Percentiles rank a stretch among this genome's conserved stretches.
Conservation (phyloP, 2,797 vertebrate species). For the Passerculus sandwichensis region DNA sequence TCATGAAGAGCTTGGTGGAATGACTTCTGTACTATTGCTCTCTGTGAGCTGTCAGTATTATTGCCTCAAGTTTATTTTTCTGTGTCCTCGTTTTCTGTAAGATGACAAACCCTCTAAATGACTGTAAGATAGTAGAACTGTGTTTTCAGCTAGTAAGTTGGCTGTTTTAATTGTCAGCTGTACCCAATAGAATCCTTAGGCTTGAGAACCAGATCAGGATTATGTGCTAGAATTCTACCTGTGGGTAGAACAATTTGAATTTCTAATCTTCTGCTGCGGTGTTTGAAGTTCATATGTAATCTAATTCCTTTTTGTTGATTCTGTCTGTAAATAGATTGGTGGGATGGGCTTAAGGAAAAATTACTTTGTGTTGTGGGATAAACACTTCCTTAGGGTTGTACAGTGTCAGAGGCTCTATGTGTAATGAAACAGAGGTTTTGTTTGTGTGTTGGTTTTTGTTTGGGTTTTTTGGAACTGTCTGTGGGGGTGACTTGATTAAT, state of each 20-base stretch:
- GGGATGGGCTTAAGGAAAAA: not conserved
- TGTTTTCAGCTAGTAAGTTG: not conserved
- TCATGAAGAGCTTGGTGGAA: not conserved
- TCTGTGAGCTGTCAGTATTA: not conserved
- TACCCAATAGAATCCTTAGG: not conserved
- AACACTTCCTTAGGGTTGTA: not conserved
- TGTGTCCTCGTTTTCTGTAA: not conserved
- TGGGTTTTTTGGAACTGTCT: not conserved
- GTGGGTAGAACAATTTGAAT: not conserved
- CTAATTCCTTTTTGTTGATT: not conserved
- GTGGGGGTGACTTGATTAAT: not conserved
- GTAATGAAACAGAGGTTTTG: not conserved
- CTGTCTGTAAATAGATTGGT: not conserved
- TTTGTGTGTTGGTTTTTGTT: not conserved
- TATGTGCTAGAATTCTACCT: not conserved
- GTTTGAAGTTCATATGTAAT: not conserved
- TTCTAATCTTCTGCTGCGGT: not conserved
- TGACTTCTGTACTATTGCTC: not conserved
- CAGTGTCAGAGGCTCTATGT: not conserved
- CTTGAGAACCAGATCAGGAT: not conserved
- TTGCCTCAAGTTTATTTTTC: not conserved
- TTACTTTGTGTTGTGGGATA: not conserved
- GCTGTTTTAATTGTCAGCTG: not conserved
- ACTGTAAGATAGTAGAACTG: not conserved
- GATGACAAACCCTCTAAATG: not conserved